Evolutionary conservation across 2,113 vertebrate genomes (phyloP), one percentile per base, ranked within the genome.

Genomic region (Bostrychus sinensis): DNA sequence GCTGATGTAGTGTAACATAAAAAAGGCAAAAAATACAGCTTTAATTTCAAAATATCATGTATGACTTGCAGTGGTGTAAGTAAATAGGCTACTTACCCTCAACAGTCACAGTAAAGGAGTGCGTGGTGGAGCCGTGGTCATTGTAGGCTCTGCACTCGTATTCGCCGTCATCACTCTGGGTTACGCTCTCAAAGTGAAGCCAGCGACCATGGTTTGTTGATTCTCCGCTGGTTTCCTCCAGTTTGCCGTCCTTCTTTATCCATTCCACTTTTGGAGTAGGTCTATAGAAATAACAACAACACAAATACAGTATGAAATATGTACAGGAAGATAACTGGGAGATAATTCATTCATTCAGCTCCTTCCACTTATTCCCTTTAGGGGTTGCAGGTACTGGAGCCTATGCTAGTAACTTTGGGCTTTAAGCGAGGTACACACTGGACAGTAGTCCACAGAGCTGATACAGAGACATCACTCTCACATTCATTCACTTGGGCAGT

Each of bases 251-350:
- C 19, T 88, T 89, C 50, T 91, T 88, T 3, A 63, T 69, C 95
- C 95, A 97, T 17, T 86, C 78, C 37, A 96, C 89, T 0, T 22
- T 63, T 0, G 95, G 95, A 0, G 95, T 96, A 2, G 95, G 95
- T 14, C 95, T 97, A 62, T 34, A 25, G 25, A 45, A 3, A n/a
- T 63, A 12, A 43, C 0, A 26, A 12, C 23, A 7, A 5, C 0
- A 1, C 20, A 2, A 23, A 28, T 3, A 1, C 8, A 17, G 14
- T 7, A 5, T n/a, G 17, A n/a, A n/a, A n/a, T n/a, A n/a, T n/a
- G n/a, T n/a, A n/a, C n/a, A n/a, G n/a, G n/a, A n/a, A n/a, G n/a
- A n/a, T n/a, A n/a, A n/a, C n/a, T n/a, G n/a, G n/a, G n/a, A n/a
- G n/a, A n/a, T n/a, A n/a, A n/a, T n/a, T n/a, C n/a, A n/a, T n/a